Conservation (phyloP, 2,113 vertebrate genomes). For the Tonatia bakeri region DNA sequence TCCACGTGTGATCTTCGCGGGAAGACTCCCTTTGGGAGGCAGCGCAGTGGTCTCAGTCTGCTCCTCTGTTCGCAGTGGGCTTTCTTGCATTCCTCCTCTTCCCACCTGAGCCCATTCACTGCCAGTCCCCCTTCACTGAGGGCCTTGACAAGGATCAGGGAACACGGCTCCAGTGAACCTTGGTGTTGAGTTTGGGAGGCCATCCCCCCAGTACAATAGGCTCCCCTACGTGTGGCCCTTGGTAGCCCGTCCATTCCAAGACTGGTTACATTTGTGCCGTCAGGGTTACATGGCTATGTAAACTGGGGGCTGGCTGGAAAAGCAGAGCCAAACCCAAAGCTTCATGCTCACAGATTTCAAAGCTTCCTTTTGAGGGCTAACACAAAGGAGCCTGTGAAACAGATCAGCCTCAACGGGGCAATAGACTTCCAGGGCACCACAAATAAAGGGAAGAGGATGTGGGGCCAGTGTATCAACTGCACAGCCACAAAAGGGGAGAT, state of each 20-base stretch:
- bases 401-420: background rate
- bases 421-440: slow-evolving; percentile 21
- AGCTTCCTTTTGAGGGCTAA: slow-evolving; percentile 64
- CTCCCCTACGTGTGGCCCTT: background rate
- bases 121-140: background rate
- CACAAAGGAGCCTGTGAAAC: slow-evolving; percentile 66
- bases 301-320: slow-evolving; percentile 15
- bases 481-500: slow-evolving; percentile 26
- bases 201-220: slow-evolving; percentile 45
- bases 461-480: background rate
- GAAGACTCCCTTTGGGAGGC: background rate
- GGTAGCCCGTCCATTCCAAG: background rate
- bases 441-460: slow-evolving; percentile 60
- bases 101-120: background rate
- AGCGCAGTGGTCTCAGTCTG: background rate
- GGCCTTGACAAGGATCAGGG: slow-evolving; percentile 61
- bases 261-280: background rate
- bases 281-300: slow-evolving; percentile 50
- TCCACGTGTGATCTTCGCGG: background rate
- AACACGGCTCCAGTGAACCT: background rate
- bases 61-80: background rate
- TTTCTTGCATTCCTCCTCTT: background rate
- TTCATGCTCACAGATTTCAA: slow-evolving; percentile 74
- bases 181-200: slow-evolving; percentile 31
- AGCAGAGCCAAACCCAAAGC: slow-evolving; percentile 42